These are phyloP conservation scores for Periophthalmodon schlosseri DNA, from an alignment of 2,113 vertebrate genomes.

Conservation along the genomic window DNA sequence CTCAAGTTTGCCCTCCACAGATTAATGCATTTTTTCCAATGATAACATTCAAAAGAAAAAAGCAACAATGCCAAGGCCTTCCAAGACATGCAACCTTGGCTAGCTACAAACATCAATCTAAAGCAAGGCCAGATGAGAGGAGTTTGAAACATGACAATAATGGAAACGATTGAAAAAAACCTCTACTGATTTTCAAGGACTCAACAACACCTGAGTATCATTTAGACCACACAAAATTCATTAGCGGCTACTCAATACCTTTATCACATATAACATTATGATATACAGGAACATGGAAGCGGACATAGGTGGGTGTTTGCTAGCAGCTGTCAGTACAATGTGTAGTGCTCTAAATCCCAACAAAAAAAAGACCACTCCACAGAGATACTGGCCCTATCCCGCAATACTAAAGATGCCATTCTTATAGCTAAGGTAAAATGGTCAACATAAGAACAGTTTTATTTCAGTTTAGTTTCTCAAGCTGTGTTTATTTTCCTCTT, in stretches of 20 bases:
- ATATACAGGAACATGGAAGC: not conserved
- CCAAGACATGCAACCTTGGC: not conserved
- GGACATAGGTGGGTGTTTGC: not conserved
- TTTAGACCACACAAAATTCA: not conserved
- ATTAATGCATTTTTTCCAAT: not conserved
- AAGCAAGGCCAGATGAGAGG: not conserved
- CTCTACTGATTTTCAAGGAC: not conserved
- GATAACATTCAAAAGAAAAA: not conserved
- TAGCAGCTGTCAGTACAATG: not conserved
- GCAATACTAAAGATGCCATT: too few species aligned
- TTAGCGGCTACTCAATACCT: not conserved
- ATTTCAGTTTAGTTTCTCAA: not conserved
- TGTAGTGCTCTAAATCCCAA: not conserved
- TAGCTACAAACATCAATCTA: conserved; percentile 1
- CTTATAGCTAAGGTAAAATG: too few species aligned
- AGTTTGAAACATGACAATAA: not conserved
- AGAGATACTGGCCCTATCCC: too few species aligned
- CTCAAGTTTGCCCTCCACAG: not conserved
- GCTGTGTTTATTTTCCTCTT: not conserved
- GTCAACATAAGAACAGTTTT: not conserved
- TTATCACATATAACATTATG: not conserved
- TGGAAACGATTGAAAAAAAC: not conserved
- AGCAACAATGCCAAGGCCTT: not conserved
- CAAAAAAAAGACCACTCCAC: not conserved
- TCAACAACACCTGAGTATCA: not conserved